Base-by-base conservation (phyloP, 2,113 vertebrate species). In the Marmota flaviventris region DNA sequence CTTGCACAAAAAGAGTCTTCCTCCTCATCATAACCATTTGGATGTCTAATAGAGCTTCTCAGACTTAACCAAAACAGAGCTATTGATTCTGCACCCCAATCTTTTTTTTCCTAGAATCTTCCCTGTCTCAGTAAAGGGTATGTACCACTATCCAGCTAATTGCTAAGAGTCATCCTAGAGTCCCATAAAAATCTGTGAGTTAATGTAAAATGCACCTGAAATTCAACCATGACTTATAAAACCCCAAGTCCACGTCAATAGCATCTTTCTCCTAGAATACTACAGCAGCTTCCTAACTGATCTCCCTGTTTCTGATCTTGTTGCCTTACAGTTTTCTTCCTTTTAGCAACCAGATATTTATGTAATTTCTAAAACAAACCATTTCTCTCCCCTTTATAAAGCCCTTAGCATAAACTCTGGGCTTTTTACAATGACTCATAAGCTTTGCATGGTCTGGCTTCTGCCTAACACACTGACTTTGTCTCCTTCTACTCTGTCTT, bases 1-100 rank as follows among this genome's bases (percentile, higher is more conserved):
- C 12, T 93, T 93, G 56, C 32, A 81, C 42, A 83, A 16, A n/a
- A 95, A 83, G 77, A 76, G 16, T 45, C 48, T 27, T 11, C 42
- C 25, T 45, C 48, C 67, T 95, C 13, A 27, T 42, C 20, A 29
- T 85, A 93, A n/a, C 39, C 76, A 48, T 6, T 78, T 63, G n/a
- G 51, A 29, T 89, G 25, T 86, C 22, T 89, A 45, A 58, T 48
- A 95, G 86, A 45, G 51, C 56, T 42, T 85, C 45, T 97, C 42
- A 92, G 9, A 27, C 67, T 89, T 95, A 87, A 82, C 48, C 72
- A 78, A 58, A 96, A 42, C 42, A 92, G 34, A 94, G 39, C 63
- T 85, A 22, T 45, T 37, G 3, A 18, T 78, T 88, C 85, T 51
- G 48, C 37, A 16, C 39, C 14, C 18, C 67, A 63, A 42, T 67